phyloP scores from a whole-genome alignment of 2,888 invertebrate species.

The Diplazon laetatorius region DNA sequence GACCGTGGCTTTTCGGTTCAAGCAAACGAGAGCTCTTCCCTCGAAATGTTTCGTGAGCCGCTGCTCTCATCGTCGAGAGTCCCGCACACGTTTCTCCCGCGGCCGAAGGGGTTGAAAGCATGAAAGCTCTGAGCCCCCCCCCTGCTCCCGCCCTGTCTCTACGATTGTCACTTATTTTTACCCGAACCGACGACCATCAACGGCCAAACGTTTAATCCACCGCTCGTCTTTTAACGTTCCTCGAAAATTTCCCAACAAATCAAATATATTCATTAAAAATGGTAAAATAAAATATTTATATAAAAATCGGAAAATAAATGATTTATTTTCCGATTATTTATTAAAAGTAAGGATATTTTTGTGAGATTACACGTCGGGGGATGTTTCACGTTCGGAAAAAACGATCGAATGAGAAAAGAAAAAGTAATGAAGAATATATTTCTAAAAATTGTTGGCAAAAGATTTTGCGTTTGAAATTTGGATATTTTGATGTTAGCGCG shows the following conservation, averaged over 20 bases:
- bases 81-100: slow-evolving; percentile 23
- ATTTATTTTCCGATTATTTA: too few relatives aligned
- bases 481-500: too few relatives aligned
- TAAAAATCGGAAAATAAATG: too few relatives aligned
- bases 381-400: too few relatives aligned
- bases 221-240: not conserved
- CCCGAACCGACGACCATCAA: slow-evolving; percentile 3
- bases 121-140: slow-evolving; percentile 12
- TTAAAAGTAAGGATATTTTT: too few relatives aligned
- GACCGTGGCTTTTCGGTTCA: slow-evolving; percentile 49
- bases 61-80: slow-evolving; percentile 20
- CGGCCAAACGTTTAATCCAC: slow-evolving; percentile 29
- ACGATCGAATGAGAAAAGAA: too few relatives aligned
- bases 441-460: too few relatives aligned
- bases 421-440: too few relatives aligned
- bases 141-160: too few relatives aligned
- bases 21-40: slow-evolving; percentile 41
- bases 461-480: too few relatives aligned
- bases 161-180: slow-evolving; percentile 29
- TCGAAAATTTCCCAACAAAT: not conserved
- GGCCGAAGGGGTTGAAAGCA: slow-evolving; percentile 44
- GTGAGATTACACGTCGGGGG: too few relatives aligned
- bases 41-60: slow-evolving; percentile 23
- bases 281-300: too few relatives aligned
- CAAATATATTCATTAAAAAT: not conserved